Conservation (phyloP, 2,888 invertebrate genomes). For the Nyleta sp. region DNA sequence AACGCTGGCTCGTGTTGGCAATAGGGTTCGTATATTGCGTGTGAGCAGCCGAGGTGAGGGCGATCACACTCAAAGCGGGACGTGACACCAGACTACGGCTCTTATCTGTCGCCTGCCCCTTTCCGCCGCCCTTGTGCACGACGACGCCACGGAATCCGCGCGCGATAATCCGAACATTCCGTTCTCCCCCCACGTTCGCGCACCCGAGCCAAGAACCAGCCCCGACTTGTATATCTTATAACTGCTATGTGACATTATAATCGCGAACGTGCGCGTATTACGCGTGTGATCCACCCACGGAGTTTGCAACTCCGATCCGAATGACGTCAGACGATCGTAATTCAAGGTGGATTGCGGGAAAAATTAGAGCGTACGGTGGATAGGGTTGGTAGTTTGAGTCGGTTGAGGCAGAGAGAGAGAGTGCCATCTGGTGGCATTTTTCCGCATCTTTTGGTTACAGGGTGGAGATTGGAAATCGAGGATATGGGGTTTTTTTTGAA, state of each 20-base stretch:
- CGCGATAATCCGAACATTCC: constrained; percentile 78
- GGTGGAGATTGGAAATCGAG: too few relatives aligned
- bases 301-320: constrained; percentile 3
- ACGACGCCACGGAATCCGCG: constrained; percentile 71
- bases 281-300: constrained; percentile 12
- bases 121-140: constrained; percentile 66
- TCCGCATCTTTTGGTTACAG: too few relatives aligned
- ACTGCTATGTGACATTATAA: constrained; percentile 76
- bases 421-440: too few relatives aligned
- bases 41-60: constrained; percentile 70
- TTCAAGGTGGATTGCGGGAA: not conserved
- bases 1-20: constrained; percentile 46
- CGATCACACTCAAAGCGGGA: constrained; percentile 79
- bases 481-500: too few relatives aligned
- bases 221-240: constrained; percentile 73
- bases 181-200: constrained; percentile 74
- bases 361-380: not conserved
- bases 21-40: constrained; percentile 66
- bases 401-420: too few relatives aligned
- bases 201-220: constrained; percentile 62
- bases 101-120: constrained; percentile 77
- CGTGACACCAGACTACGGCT: constrained; percentile 78
- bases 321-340: not conserved
- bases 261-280: constrained; percentile 69
- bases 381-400: too few relatives aligned